Evolutionary conservation across 2,888 invertebrate species (phyloP).

Genomic region (Microctonus aethiopoides): DNA sequence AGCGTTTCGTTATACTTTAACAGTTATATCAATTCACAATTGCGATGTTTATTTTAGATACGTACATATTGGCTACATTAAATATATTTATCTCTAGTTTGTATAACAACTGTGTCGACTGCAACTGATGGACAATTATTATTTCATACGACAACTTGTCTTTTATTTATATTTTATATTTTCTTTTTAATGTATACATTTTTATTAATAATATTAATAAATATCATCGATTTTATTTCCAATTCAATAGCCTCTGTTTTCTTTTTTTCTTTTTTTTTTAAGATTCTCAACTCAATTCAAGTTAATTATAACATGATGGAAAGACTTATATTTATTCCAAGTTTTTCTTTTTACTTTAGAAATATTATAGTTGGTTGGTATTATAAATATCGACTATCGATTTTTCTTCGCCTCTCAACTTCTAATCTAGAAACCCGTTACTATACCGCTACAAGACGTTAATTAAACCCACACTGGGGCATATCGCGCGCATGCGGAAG

Average conservation of each 20-base stretch:
- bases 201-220: too few species aligned
- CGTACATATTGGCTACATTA: too few species aligned
- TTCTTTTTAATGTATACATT: too few species aligned
- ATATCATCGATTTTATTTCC: not conserved
- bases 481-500: constrained; percentile 19
- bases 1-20: constrained; percentile 55
- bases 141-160: too few species aligned
- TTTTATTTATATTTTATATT: not conserved
- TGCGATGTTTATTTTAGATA: not conserved
- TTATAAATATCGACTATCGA: constrained; percentile 33
- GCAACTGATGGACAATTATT: too few species aligned
- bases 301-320: constrained; percentile 13
- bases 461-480: constrained; percentile 10
- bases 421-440: constrained; percentile 33
- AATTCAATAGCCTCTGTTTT: not conserved
- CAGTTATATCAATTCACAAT: constrained; percentile 49
- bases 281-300: not conserved
- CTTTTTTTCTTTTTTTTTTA: not conserved
- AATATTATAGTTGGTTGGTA: not conserved
- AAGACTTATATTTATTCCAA: not conserved
- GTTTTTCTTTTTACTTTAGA: not conserved
- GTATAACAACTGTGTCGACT: too few species aligned
- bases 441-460: constrained; percentile 18
- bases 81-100: too few species aligned
- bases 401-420: constrained; percentile 37